Base-by-base conservation (phyloP, 1,140 invertebrate species). In the Gryon sp. region DNA sequence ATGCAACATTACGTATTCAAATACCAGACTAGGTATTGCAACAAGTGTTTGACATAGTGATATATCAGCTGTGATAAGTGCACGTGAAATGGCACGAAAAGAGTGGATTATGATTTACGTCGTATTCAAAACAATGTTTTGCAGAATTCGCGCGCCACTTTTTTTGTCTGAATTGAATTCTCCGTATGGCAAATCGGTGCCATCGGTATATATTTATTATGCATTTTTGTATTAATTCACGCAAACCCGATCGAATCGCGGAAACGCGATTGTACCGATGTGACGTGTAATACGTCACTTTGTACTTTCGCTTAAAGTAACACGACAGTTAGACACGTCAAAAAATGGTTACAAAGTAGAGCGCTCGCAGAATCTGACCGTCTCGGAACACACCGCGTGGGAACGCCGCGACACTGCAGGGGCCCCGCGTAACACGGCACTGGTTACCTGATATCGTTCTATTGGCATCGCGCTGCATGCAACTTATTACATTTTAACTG, bases 341-440 rank as follows among this genome's bases (percentile, higher is more conserved):
- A 68, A 73, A 75, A 72, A 75, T 24, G 0, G 18, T 36, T 1
- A 15, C 32, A 8, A 75, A 68, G 53, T 75, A 28, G 72, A 75
- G 62, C 70, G 53, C 46, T n/a, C n/a, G 38, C 14, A 16, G 40
- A 36, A 63, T 72, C 68, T 28, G 45, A 38, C 55, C 43, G 48
- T 15, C 22, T 40, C 59, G 32, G 24, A 30, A 22, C 34, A 22
- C 60, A 32, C 8, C 63, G 50, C 72, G 72, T 76, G 72, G 72
- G 72, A 76, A 76, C 57, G 46, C 1, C 72, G 55, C 48, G 57
- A 57, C 62, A 55, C 72, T 36, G 55, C 62, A 28, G 72, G 62
- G 34, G 55, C 43, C 50, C 30, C 53, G 57, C 65, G 74, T 76
- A 76, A 76, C 74, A 76, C 59, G 55, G 57, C 66, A 52, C 65